Conservation (phyloP, 1,140 invertebrate species). For the Pentalonia nigronervosa region DNA sequence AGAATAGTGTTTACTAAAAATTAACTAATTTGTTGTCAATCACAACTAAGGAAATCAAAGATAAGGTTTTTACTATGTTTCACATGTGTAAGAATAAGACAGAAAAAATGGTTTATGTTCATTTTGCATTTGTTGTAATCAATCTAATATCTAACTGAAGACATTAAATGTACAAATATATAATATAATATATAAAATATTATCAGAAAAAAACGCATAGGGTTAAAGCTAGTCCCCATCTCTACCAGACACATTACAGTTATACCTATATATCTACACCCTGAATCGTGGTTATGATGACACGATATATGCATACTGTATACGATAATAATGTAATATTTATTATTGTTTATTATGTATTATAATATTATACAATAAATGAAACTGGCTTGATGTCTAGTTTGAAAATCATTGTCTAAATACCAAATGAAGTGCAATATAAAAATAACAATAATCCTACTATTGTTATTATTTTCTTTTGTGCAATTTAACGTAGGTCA, state of each 20-base stretch:
- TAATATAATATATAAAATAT: background rate
- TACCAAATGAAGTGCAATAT: conserved; percentile 15
- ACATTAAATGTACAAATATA: background rate
- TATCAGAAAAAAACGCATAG: background rate
- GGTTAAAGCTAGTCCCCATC: background rate
- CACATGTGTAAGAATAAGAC: background rate
- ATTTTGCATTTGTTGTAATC: background rate
- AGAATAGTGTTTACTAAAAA: no score
- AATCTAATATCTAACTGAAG: background rate
- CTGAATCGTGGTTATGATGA: background rate
- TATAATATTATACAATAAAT: background rate
- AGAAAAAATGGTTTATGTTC: background rate
- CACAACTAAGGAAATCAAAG: background rate
- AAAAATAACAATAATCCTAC: conserved; percentile 43
- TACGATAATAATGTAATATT: conserved; percentile 22
- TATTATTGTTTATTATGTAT: background rate
- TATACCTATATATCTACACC: background rate
- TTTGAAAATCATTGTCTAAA: conserved; percentile 32
- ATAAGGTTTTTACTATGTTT: background rate
- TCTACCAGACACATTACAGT: background rate
- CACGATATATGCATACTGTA: background rate
- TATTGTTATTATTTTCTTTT: conserved; percentile 42
- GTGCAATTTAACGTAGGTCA: conserved; percentile 41
- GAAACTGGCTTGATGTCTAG: background rate
- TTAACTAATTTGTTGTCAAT: no score